Conservation (phyloP, 2,888 invertebrate genomes). For the Philonicus albiceps region DNA sequence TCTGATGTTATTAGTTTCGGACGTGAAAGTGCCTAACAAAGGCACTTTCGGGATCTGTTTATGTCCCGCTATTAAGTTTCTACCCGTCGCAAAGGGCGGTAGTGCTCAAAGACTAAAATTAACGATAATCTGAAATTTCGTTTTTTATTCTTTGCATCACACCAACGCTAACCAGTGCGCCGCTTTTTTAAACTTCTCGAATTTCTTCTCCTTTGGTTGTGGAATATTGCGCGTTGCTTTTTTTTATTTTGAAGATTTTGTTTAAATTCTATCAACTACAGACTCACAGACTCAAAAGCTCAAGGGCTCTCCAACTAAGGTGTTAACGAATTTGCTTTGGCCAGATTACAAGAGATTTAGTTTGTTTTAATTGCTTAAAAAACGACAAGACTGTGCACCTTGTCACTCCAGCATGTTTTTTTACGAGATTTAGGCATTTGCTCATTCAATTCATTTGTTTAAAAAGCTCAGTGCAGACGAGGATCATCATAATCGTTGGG, state of each 20-base stretch:
- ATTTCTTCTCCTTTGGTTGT: neutral
- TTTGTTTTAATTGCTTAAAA: neutral
- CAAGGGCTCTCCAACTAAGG: neutral
- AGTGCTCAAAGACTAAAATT: neutral
- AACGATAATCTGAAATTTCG: neutral
- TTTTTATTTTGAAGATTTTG: neutral
- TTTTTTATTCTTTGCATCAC: neutral
- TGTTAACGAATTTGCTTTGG: neutral
- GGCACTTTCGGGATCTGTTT: neutral
- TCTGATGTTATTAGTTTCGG: slow-evolving; percentile 18
- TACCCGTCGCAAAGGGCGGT: neutral
- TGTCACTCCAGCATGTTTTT: neutral
- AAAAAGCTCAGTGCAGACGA: neutral
- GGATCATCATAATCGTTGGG: neutral
- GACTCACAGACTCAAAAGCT: neutral
- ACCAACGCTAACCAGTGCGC: neutral
- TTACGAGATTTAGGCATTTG: neutral
- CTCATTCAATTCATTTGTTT: neutral
- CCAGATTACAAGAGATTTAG: neutral
- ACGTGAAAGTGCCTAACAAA: neutral
- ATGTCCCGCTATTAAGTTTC: neutral
- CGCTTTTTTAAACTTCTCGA: neutral
- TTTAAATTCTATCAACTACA: neutral
- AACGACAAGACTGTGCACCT: neutral
- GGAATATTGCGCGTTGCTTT: neutral